Evolutionary conservation across 2,888 invertebrate species (phyloP).

Genomic region (Diabrotica balteata): DNA sequence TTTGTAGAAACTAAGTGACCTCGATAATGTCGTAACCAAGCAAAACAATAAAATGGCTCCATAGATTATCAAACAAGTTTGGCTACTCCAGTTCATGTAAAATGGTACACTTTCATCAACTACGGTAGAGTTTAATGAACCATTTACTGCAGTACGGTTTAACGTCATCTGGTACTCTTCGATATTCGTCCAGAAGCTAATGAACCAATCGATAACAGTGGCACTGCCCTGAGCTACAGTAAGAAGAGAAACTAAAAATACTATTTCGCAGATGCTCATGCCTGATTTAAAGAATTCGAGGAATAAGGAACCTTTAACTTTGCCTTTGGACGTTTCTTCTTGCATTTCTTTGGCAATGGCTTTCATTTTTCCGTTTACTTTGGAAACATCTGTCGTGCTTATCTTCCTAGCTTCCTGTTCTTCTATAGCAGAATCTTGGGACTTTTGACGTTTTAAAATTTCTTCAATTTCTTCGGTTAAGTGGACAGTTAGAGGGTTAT

Average conservation of each 20-base stretch:
- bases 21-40: conserved; percentile 65
- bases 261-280: conserved; percentile 60
- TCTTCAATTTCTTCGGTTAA: conserved; percentile 12
- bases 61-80: conserved; percentile 68
- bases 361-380: conserved; percentile 51
- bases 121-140: background rate
- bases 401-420: conserved; percentile 54
- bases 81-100: conserved; percentile 40
- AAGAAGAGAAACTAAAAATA: conserved; percentile 55
- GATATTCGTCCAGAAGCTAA: conserved; percentile 64
- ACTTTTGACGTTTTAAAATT: conserved; percentile 37
- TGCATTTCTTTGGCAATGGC: conserved; percentile 64
- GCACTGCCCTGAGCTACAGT: conserved; percentile 68
- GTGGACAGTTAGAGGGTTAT: conserved; percentile 11
- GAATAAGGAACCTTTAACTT: conserved; percentile 67
- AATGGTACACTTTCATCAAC: conserved; percentile 7
- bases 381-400: conserved; percentile 53
- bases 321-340: conserved; percentile 63
- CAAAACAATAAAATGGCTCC: conserved; percentile 63
- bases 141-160: too few species aligned
- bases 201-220: conserved; percentile 74
- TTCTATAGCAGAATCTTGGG: conserved; percentile 7
- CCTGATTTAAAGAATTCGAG: conserved; percentile 64
- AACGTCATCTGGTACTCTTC: conserved; percentile 7
- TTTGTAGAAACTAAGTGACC: conserved; percentile 74